Base-by-base conservation (phyloP, 2,888 invertebrate genomes). In the Idaea straminata region DNA sequence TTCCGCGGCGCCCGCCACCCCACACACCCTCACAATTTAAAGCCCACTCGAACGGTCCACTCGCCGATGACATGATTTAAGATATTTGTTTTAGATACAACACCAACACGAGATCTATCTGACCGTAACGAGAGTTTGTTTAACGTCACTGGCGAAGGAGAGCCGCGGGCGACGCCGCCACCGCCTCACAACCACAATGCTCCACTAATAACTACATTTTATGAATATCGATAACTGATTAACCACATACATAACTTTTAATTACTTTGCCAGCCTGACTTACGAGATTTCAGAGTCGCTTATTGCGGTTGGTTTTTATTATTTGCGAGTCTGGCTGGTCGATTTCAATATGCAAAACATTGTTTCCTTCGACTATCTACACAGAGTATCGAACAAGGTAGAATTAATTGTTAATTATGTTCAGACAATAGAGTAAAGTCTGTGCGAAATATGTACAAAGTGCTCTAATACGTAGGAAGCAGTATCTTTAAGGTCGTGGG, bases 51-150 rank as follows among this genome's bases (percentile, higher is more conserved):
- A 65, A 65, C 63, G 35, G 66, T 67, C 66, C 47, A 62, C 64
- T 57, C 79, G 72, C 75, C 77, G 74, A 77, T 68, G 83, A 83
- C 82, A 84, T 87, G 85, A 88, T 88, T 87, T 86, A 88, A 85
- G 77, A 85, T 88, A 86, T 89, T 88, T 85, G 87, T 86, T 88
- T 88, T 85, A 85, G 84, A 84, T 83, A 77, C 84, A 82, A 82
- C 79, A 79, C 77, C 82, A 81, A 79, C 76, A 73, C 75, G 82
- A 86, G 85, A 87, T 87, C 85, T 85, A 87, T 88, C 83, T 79
- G 82, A 77, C 82, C 82, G 83, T 88, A 87, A 83, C 79, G 78
- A 77, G 77, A 79, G 78, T 69, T 75, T 75, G 79, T 74, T 70
- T 69, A 69, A 72, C 76, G 71, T 69, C 66, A 47, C 38, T 35